Evolutionary conservation across 1,140 invertebrate genomes (phyloP).

Genomic region (Drosophila saltans): DNA sequence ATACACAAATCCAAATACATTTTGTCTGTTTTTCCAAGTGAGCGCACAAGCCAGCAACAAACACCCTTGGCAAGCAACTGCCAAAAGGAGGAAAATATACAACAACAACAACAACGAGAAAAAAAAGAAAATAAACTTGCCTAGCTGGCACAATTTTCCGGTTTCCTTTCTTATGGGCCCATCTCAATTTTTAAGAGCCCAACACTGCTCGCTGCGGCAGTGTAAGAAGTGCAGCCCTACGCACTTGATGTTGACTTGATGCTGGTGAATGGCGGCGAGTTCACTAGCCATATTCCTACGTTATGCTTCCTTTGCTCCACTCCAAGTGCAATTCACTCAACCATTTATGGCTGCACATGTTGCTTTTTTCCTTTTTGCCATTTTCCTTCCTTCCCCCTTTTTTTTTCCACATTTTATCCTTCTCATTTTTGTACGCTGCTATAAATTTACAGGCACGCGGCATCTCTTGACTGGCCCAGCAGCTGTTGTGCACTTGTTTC

Average conservation of each 20-base stretch:
- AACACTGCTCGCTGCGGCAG: conserved; percentile 20
- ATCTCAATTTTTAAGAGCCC: conserved; percentile 46
- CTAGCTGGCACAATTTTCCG: conserved; percentile 57
- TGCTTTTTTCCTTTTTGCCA: conserved; percentile 19
- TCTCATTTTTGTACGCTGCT: conserved; percentile 18
- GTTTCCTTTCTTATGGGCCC: conserved; percentile 14
- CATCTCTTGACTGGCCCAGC: conserved; percentile 11
- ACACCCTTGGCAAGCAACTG: conserved; percentile 5
- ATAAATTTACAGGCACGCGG: conserved; percentile 40
- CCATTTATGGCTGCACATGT: conserved; percentile 64
- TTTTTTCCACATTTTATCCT: background rate
- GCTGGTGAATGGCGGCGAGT: conserved; percentile 13
- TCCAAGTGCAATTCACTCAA: conserved; percentile 55
- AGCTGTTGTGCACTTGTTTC: conserved; percentile 20
- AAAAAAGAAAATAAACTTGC: conserved; percentile 53
- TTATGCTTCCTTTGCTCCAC: conserved; percentile 22
- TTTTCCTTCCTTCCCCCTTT: background rate
- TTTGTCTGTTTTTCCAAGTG: conserved; percentile 74
- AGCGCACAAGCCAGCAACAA: conserved; percentile 54
- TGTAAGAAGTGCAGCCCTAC: conserved; percentile 45
- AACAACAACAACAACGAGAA: background rate
- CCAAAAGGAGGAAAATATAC: conserved; percentile 13
- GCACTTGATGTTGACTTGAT: conserved; percentile 47
- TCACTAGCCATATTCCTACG: conserved; percentile 46
- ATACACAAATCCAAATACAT: conserved; percentile 50